phyloP scores from a whole-genome alignment of 2,113 vertebrate genomes.

The Pedionomus torquatus region DNA sequence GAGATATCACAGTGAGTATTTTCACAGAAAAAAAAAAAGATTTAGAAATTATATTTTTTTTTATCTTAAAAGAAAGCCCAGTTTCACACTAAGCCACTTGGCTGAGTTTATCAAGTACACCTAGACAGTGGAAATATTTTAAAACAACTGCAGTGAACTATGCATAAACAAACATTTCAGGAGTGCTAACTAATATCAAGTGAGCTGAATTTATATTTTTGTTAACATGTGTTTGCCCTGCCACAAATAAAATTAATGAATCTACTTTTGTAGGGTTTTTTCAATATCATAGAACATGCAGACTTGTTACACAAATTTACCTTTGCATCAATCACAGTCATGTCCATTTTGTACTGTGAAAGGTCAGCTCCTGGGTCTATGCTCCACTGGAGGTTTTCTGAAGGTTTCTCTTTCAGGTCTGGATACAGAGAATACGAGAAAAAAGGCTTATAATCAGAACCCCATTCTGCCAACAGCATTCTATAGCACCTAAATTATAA shows the following conservation, averaged over 20 bases:
- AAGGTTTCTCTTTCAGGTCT: slow-evolving; percentile 55
- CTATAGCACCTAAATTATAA: not conserved
- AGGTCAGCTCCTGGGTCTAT: slow-evolving; percentile 87
- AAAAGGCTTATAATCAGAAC: slow-evolving; percentile 9
- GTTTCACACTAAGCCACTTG: not conserved
- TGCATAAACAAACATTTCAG: not conserved
- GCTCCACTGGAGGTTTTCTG: slow-evolving; percentile 89
- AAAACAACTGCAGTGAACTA: not conserved
- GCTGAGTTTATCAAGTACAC: not conserved
- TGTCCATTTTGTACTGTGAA: slow-evolving; percentile 83
- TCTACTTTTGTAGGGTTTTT: not conserved
- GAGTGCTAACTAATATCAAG: not conserved
- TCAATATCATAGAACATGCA: not conserved
- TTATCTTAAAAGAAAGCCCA: not conserved
- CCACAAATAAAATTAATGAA: not conserved
- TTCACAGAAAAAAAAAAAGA: not conserved
- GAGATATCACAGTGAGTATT: not conserved
- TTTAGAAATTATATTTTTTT: not conserved
- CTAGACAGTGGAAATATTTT: not conserved
- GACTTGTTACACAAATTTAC: slow-evolving; percentile 59
- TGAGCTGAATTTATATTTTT: not conserved
- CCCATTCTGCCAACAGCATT: not conserved
- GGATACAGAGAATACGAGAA: not conserved
- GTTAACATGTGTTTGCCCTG: not conserved
- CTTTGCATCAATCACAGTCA: slow-evolving; percentile 77